phyloP scores from a whole-genome alignment of 2,113 vertebrate genomes.

The Mobula hypostoma region DNA sequence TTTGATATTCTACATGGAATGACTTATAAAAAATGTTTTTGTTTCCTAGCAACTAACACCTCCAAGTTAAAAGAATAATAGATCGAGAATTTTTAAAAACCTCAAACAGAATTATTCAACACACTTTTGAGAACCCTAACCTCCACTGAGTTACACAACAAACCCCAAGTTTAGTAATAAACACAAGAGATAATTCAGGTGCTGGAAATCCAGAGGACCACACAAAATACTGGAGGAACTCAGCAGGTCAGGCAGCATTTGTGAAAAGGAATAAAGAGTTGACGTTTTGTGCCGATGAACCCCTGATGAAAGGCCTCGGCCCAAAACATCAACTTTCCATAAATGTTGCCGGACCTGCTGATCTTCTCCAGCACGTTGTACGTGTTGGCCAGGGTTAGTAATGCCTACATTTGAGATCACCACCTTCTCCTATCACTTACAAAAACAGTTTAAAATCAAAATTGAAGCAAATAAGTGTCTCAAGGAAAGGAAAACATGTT shows the following conservation, averaged over 20 bases:
- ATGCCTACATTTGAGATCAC: too few relatives aligned
- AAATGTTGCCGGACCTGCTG: too few relatives aligned
- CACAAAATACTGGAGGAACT: too few relatives aligned
- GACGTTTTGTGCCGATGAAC: too few relatives aligned
- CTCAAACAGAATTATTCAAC: neutral
- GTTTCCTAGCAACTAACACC: neutral
- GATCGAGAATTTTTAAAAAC: neutral
- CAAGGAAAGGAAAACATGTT: neutral
- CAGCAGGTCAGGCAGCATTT: too few relatives aligned
- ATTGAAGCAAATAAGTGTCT: neutral
- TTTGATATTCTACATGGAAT: neutral
- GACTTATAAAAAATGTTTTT: neutral
- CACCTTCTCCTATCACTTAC: neutral
- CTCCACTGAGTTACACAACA: neutral
- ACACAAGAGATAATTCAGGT: too few relatives aligned
- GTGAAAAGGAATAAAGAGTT: too few relatives aligned
- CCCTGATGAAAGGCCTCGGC: too few relatives aligned
- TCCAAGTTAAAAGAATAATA: neutral
- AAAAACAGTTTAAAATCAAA: neutral
- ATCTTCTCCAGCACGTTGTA: too few relatives aligned
- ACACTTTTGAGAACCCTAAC: neutral
- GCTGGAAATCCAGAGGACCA: too few relatives aligned
- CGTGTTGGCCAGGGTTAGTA: too few relatives aligned
- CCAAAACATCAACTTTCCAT: too few relatives aligned
- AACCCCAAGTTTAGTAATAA: neutral